phyloP scores from a whole-genome alignment of 2,888 invertebrate genomes.

The Dendrolimus pini region DNA sequence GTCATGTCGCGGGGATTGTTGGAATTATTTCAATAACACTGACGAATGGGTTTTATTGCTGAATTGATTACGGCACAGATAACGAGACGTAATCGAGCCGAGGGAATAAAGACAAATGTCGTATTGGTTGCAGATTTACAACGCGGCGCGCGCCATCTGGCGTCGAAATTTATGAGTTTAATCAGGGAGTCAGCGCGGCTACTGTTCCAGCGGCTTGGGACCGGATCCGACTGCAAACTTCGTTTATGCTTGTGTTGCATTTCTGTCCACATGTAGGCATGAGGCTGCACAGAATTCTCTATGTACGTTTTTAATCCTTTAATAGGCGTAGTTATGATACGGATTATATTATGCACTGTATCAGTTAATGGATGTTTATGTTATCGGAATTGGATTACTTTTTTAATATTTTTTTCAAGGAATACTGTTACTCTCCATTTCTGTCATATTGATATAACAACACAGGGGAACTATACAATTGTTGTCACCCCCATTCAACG shows the following conservation, averaged over 20 bases:
- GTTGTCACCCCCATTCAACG: too few species aligned
- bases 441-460: too few species aligned
- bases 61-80: conserved; percentile 31
- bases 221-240: conserved; percentile 14
- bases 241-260: background rate
- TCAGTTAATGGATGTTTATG: too few species aligned
- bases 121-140: conserved; percentile 69
- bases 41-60: conserved; percentile 25
- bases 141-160: conserved; percentile 62
- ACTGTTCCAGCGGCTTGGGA: background rate
- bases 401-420: too few species aligned
- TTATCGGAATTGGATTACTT: too few species aligned
- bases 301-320: too few species aligned
- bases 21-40: conserved; percentile 29
- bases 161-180: conserved; percentile 70
- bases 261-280: background rate
- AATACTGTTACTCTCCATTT: too few species aligned
- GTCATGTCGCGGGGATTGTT: background rate
- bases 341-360: too few species aligned
- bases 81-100: conserved; percentile 41
- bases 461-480: too few species aligned
- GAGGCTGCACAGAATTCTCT: too few species aligned
- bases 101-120: conserved; percentile 67
- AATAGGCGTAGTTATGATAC: too few species aligned
- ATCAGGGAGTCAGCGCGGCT: conserved; percentile 42